Evolutionary conservation across 2,113 vertebrate genomes (phyloP), one percentile per base, ranked within the genome.

Genomic region (Oxyruncus cristatus): DNA sequence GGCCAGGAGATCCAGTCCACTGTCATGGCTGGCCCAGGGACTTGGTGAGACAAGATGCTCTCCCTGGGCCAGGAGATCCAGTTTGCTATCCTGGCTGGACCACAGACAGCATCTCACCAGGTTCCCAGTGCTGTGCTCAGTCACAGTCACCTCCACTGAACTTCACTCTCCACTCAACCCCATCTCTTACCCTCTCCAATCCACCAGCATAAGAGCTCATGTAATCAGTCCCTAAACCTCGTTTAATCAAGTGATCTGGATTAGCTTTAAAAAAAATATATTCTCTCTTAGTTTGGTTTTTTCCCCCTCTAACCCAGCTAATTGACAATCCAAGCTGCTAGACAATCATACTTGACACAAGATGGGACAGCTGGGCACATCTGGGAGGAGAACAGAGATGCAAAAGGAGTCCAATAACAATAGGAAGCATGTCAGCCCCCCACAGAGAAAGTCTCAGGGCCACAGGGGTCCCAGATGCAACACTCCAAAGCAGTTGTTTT

Each of bases 91-190:
- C 14, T 1, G 8, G 30, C 26, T 58, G 26, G 33, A 9, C 35
- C 49, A 28, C 15, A 22, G 30, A 47, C 4, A 42, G 13, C 56
- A 53, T 42, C 75, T 71, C 44, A 39, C 8, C 44, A 73, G 35
- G 2, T 33, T 19, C 70, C 21, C 63, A 70, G 56, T 2, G 8
- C n/a, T 1, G 0, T 1, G 2, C 44, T 21, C n/a, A 46, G 35
- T 30, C 62, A 41, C 3, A 53, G 4, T 5, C 11, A 14, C 46
- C 55, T 56, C 39, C 3, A 2, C 24, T 30, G 37, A 62, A 20
- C 4, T 1, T 20, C 59, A 62, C 41, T 9, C 46, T 77, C 16
- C 56, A 39, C 30, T 11, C 49, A 87, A 13, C 4, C 13, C 12
- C 4, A 5, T 15, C n/a, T 50, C 24, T 42, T 61, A 33, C 4